Percentiles rank a stretch among this genome's conserved stretches.
These are phyloP conservation scores for Sebastes baramenuke DNA, from an alignment of 2,797 vertebrate genomes.

Conservation along the genomic window DNA sequence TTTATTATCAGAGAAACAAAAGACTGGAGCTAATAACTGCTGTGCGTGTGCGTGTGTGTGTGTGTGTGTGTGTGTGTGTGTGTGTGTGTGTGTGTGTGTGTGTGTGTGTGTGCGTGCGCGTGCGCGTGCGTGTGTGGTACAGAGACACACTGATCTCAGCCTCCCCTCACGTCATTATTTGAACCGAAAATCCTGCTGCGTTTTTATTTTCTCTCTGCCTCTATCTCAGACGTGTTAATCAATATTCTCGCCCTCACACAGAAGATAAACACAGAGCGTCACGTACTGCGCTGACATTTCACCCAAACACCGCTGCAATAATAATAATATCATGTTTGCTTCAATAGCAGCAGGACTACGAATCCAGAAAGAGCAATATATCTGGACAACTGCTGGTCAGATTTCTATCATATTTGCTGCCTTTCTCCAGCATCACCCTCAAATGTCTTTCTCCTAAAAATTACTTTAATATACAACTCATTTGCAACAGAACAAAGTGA, in stretches of 20 bases:
- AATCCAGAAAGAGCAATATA: neutral
- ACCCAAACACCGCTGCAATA: neutral
- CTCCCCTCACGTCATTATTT: neutral
- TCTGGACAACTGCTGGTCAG: neutral
- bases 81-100: neutral
- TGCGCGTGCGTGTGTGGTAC: neutral
- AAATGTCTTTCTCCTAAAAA: neutral
- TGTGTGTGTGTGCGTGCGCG: neutral
- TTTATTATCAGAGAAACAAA: conserved; percentile 15
- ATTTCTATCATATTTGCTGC: neutral
- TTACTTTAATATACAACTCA: neutral
- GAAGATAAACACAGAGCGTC: neutral
- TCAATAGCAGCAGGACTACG: neutral
- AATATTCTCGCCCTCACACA: neutral
- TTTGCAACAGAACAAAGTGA: neutral
- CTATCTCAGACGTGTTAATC: neutral
- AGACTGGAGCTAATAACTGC: neutral
- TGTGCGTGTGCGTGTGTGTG: neutral
- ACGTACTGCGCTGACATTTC: neutral
- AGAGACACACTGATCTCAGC: neutral
- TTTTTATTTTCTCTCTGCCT: neutral
- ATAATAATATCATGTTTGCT: neutral
- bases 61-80: neutral
- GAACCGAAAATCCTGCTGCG: neutral
- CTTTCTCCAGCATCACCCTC: neutral